Evolutionary conservation across 1,140 invertebrate species (phyloP).

Genomic region (Pachypeltis micranthus): DNA sequence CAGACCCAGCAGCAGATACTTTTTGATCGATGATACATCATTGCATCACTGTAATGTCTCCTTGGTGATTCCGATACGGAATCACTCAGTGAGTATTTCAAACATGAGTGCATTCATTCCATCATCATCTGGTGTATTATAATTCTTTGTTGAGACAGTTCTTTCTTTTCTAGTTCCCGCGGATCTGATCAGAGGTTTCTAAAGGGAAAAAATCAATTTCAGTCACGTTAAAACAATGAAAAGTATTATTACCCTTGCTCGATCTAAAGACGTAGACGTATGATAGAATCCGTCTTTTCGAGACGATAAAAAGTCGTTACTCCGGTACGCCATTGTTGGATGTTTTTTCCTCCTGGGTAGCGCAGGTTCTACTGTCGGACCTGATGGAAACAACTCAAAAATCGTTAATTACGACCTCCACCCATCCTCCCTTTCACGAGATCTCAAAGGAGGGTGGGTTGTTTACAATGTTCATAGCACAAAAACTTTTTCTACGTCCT

Average conservation of each 20-base stretch:
- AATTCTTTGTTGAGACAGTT: no score
- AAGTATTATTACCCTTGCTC: constrained; percentile 17
- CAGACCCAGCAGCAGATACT: no score
- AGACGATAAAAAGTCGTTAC: constrained; percentile 56
- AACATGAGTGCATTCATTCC: no score
- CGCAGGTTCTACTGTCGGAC: constrained; percentile 46
- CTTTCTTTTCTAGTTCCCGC: no score
- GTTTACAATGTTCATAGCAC: constrained; percentile 20
- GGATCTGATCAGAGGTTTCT: no score
- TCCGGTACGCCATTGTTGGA: constrained; percentile 70
- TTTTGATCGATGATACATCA: no score
- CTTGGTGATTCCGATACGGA: no score
- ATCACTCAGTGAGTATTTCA: no score
- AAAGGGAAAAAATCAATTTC: no score
- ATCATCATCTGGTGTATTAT: no score
- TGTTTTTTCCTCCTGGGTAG: constrained; percentile 75
- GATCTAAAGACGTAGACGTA: constrained; percentile 13
- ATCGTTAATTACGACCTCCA: constrained; percentile 4
- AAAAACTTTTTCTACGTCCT: constrained; percentile 31
- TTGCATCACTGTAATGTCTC: no score
- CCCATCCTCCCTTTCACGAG: not conserved
- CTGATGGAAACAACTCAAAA: constrained; percentile 6
- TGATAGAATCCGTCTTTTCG: constrained; percentile 11
- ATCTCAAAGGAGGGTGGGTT: constrained; percentile 1
- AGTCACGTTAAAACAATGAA: not conserved